Percentiles rank a stretch among this genome's conserved stretches.
Conservation (phyloP, 2,888 invertebrate species). For the Onchidella celtica region DNA sequence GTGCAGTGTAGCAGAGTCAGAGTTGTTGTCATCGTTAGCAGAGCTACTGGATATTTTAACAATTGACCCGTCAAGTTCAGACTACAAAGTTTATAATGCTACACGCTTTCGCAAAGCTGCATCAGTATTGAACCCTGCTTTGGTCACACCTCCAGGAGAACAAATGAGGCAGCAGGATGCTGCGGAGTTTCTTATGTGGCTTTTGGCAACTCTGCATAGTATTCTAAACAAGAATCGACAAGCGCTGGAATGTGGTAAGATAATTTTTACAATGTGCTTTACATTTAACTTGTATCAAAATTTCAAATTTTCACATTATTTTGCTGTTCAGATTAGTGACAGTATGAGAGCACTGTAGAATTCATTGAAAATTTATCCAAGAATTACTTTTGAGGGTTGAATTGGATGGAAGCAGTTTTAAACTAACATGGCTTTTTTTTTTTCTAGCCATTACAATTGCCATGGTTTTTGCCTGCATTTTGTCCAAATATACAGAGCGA, state of each 20-base stretch:
- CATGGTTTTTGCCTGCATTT: no score
- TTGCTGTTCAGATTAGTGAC: no score
- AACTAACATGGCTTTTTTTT: no score
- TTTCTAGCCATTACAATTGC: no score
- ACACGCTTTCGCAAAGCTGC: conserved; percentile 65
- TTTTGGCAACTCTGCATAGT: conserved; percentile 69
- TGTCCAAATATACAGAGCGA: no score
- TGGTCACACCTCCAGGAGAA: conserved; percentile 64
- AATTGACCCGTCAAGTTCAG: conserved; percentile 53
- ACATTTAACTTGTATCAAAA: neutral
- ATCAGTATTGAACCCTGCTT: conserved; percentile 58
- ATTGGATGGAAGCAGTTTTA: no score
- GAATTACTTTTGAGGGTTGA: no score
- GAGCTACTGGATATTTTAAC: conserved; percentile 65
- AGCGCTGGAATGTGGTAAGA: conserved; percentile 56
- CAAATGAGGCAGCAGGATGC: conserved; percentile 74
- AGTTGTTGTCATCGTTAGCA: conserved; percentile 61
- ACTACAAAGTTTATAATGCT: conserved; percentile 59
- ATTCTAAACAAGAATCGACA: conserved; percentile 70
- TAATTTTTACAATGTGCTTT: neutral
- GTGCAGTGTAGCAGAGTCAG: conserved; percentile 66
- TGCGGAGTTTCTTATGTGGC: conserved; percentile 77
- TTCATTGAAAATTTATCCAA: no score
- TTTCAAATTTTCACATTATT: neutral
- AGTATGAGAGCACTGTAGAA: no score